Conservation (phyloP, 1,140 invertebrate species). For the Eueides isabella region DNA sequence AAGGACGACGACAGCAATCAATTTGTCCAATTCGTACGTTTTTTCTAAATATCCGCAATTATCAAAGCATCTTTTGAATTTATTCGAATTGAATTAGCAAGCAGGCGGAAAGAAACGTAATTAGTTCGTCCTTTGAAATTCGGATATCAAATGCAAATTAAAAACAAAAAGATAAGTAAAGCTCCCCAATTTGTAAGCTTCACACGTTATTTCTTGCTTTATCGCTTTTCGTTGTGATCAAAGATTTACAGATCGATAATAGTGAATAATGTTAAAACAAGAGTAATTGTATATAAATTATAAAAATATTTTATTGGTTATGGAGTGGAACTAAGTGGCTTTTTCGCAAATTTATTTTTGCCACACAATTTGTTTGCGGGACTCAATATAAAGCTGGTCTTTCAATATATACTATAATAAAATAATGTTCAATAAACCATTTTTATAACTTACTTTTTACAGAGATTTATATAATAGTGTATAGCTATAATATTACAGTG, state of each 20-base stretch:
- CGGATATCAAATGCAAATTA: constrained; percentile 10
- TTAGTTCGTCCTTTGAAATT: background rate
- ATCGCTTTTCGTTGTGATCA: background rate
- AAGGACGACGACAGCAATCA: constrained; percentile 59
- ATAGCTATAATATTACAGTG: too few relatives aligned
- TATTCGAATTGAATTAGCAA: constrained; percentile 12
- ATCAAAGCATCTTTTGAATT: constrained; percentile 26
- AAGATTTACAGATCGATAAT: background rate
- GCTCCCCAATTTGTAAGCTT: background rate
- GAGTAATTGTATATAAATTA: background rate
- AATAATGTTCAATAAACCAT: background rate
- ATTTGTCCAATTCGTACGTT: constrained; percentile 57
- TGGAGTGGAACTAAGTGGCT: too few relatives aligned
- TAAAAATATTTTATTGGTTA: too few relatives aligned
- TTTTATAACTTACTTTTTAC: too few relatives aligned
- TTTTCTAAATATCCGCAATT: constrained; percentile 43
- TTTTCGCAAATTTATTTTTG: too few relatives aligned
- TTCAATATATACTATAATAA: too few relatives aligned
- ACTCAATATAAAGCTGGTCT: too few relatives aligned
- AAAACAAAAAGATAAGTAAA: constrained; percentile 10
- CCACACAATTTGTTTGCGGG: too few relatives aligned
- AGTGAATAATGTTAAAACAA: background rate
- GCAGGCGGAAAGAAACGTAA: constrained; percentile 9
- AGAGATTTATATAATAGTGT: too few relatives aligned
- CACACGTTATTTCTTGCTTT: constrained; percentile 1